These are phyloP conservation scores for Chorisops tibialis DNA, from an alignment of 2,888 invertebrate genomes.

Conservation along the genomic window DNA sequence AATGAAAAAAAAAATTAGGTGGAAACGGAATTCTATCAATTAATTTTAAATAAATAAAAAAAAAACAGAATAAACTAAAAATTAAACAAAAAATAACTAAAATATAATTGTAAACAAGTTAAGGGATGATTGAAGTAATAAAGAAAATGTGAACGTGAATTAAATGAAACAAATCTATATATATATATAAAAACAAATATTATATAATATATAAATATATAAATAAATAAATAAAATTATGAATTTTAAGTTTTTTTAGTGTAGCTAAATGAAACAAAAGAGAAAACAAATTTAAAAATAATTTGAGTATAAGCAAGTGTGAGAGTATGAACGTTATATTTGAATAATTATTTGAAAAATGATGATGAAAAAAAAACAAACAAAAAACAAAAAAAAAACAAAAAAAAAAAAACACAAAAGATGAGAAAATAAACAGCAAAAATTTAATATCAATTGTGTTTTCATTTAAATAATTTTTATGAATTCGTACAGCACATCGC, in stretches of 20 bases:
- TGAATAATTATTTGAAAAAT: slow-evolving; percentile 26
- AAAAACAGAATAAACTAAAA: neutral
- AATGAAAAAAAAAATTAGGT: slow-evolving; percentile 11
- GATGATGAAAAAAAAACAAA: slow-evolving; percentile 21
- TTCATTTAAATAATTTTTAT: neutral
- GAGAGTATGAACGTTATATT: slow-evolving; percentile 24
- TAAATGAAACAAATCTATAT: slow-evolving; percentile 25
- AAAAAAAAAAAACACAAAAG: slow-evolving; percentile 21
- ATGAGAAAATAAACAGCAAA: slow-evolving; percentile 25
- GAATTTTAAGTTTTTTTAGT: slow-evolving; percentile 34
- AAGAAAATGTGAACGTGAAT: slow-evolving; percentile 16
- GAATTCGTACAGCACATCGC: too few species aligned
- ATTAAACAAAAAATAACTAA: slow-evolving; percentile 17
- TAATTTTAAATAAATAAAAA: slow-evolving; percentile 14
- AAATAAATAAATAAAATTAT: slow-evolving; percentile 29
- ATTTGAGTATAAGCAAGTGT: slow-evolving; percentile 22
- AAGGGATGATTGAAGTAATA: slow-evolving; percentile 20
- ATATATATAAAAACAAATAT: slow-evolving; percentile 27
- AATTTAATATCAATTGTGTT: slow-evolving; percentile 10
- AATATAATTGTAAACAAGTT: slow-evolving; percentile 15
- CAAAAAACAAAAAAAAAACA: slow-evolving; percentile 20
- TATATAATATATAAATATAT: slow-evolving; percentile 31
- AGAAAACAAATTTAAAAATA: slow-evolving; percentile 20
- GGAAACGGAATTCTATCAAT: slow-evolving; percentile 23
- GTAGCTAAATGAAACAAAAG: slow-evolving; percentile 34